phyloP scores from a whole-genome alignment of 1,140 invertebrate species.

The Macrocentrus cingulum region DNA sequence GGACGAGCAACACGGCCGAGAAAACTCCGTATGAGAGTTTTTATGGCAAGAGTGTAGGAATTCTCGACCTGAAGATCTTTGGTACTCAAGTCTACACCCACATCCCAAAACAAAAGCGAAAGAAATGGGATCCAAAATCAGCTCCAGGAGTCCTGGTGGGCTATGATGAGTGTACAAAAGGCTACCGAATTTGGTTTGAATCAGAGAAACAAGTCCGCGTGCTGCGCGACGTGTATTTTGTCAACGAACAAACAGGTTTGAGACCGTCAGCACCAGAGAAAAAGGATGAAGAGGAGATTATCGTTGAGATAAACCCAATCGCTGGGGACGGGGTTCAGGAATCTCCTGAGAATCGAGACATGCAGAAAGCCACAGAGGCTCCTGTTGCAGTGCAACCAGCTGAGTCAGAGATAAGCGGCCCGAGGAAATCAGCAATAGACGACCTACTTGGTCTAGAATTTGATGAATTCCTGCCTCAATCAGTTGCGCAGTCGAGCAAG shows the following conservation, averaged over 20 bases:
- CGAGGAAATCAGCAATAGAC: no score
- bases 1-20: constrained; percentile 3
- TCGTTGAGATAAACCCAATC: no score
- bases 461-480: no score
- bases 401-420: no score
- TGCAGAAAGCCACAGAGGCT: no score
- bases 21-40: constrained; percentile 26
- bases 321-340: no score
- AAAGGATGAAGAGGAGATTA: background rate
- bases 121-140: constrained; percentile 38
- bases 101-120: constrained; percentile 34
- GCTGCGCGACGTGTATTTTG: constrained; percentile 35
- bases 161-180: constrained; percentile 33
- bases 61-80: constrained; percentile 42
- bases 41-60: constrained; percentile 34
- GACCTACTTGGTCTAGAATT: no score
- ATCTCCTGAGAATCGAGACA: no score
- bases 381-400: no score
- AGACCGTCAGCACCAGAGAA: no score
- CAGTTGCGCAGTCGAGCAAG: no score
- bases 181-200: constrained; percentile 35
- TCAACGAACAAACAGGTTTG: no score
- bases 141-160: constrained; percentile 34
- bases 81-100: constrained; percentile 39
- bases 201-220: constrained; percentile 26